phyloP scores from a whole-genome alignment of 2,113 vertebrate genomes.

The Rynchops niger region DNA sequence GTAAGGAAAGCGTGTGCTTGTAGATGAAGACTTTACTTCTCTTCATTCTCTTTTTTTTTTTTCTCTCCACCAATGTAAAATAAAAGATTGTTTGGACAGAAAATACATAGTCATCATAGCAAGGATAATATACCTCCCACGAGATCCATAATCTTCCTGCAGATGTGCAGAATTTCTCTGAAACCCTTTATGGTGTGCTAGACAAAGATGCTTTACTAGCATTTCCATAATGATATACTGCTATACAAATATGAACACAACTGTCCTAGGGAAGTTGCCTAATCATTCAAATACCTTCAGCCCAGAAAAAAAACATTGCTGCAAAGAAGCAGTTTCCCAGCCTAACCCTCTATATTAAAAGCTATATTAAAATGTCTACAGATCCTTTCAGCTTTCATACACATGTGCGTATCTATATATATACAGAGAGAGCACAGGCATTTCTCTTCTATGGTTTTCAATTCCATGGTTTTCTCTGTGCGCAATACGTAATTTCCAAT shows the following conservation, averaged over 20 bases:
- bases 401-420: no score
- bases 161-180: background rate
- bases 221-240: background rate
- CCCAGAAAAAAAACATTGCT: background rate
- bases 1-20: background rate
- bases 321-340: background rate
- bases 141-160: background rate
- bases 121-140: background rate
- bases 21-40: background rate
- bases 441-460: background rate
- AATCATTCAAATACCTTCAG: background rate
- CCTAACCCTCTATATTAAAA: background rate
- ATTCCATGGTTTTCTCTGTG: background rate
- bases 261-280: background rate
- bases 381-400: background rate
- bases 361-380: background rate
- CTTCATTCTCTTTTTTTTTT: background rate
- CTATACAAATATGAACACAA: background rate
- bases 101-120: background rate
- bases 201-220: background rate
- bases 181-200: background rate
- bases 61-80: background rate
- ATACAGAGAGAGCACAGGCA: fast-evolving
- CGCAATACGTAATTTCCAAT: background rate
- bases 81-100: background rate